phyloP scores from a whole-genome alignment of 1,140 invertebrate species.

The Drosophila novamexicana region DNA sequence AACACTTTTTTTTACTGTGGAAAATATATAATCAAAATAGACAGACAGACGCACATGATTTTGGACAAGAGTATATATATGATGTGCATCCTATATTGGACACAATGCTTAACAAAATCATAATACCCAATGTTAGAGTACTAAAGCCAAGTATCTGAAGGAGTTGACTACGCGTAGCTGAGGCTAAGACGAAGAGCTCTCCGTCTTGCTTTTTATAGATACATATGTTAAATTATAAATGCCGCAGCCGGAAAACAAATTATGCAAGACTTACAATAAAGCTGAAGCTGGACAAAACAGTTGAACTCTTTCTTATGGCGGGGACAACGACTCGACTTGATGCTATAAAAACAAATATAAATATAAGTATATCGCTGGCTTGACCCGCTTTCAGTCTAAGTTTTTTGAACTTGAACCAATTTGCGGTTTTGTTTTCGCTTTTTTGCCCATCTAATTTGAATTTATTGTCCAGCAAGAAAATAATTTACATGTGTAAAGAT shows the following conservation, averaged over 20 bases:
- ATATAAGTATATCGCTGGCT: not conserved
- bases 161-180: not conserved
- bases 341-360: not conserved
- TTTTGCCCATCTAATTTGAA: constrained; percentile 39
- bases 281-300: constrained; percentile 47
- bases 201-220: constrained; percentile 8
- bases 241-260: constrained; percentile 34
- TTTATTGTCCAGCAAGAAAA: constrained; percentile 67
- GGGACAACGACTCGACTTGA: not conserved
- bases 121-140: too few relatives aligned
- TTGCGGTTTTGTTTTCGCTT: constrained; percentile 46
- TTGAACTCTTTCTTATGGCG: constrained; percentile 57
- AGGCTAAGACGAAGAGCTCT: not conserved
- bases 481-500: constrained; percentile 64
- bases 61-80: too few relatives aligned
- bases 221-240: constrained; percentile 4
- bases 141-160: not conserved
- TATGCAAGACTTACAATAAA: constrained; percentile 32
- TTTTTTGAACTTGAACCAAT: constrained; percentile 76
- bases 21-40: too few relatives aligned
- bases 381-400: constrained; percentile 66
- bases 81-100: too few relatives aligned
- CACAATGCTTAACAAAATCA: too few relatives aligned
- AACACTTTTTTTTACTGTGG: too few relatives aligned
- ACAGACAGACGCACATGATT: too few relatives aligned